These are phyloP conservation scores for Iguana delicatissima DNA, from an alignment of 2,797 vertebrate genomes.

Conservation along the genomic window DNA sequence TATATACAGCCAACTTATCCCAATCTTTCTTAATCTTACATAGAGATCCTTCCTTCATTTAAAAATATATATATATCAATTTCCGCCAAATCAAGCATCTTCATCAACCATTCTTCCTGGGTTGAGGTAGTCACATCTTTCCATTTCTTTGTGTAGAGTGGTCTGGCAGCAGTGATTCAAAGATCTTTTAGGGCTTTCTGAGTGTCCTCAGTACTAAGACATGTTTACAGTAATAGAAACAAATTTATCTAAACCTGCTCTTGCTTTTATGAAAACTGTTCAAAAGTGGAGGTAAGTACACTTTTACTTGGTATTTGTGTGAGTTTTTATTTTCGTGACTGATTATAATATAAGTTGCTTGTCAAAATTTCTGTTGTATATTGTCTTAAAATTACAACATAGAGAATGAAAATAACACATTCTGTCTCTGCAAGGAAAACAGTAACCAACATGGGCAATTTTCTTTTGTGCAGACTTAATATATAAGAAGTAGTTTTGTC, in stretches of 20 bases:
- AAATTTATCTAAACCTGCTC: no score
- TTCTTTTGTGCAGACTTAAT: conserved; percentile 43
- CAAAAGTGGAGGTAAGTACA: conserved; percentile 53
- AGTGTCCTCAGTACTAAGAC: conserved; percentile 61
- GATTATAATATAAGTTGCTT: conserved; percentile 55
- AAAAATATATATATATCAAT: no score
- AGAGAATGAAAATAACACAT: conserved; percentile 40
- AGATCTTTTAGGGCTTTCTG: not conserved
- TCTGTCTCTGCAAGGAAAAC: conserved; percentile 54
- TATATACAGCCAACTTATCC: no score
- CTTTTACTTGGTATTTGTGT: conserved; percentile 57
- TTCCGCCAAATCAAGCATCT: no score
- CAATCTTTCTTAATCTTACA: no score
- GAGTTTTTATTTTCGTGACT: conserved; percentile 56
- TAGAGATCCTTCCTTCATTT: no score
- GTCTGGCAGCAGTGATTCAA: no score
- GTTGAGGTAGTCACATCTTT: no score
- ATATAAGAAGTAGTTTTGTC: conserved; percentile 61
- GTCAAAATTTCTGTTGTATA: conserved; percentile 52
- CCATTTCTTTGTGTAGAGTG: no score
- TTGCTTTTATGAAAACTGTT: conserved; percentile 28
- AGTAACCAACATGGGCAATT: conserved; percentile 40
- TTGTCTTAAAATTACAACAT: conserved; percentile 49
- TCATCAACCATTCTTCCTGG: no score
- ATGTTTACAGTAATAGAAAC: conserved; percentile 37